Conservation (phyloP, 2,888 invertebrate genomes). For the Smittia aterrima region DNA sequence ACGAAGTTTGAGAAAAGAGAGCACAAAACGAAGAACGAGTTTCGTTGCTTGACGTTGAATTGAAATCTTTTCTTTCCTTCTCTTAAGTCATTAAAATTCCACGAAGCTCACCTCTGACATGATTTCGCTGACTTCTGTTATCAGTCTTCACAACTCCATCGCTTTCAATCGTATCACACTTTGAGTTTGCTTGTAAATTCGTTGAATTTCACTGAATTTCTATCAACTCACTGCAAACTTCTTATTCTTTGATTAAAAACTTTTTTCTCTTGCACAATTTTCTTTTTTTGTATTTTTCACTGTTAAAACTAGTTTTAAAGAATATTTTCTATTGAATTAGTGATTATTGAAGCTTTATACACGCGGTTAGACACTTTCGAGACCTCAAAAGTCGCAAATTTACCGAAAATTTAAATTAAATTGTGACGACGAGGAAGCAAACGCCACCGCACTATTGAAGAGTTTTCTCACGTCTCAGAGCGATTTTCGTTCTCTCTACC, state of each 20-base stretch:
- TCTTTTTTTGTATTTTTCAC: neutral
- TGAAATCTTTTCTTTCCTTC: conserved; percentile 32
- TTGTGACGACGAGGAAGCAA: too few species aligned
- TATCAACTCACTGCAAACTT: neutral
- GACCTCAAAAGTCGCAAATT: neutral
- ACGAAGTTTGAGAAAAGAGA: neutral
- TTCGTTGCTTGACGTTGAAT: conserved; percentile 34
- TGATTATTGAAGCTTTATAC: neutral
- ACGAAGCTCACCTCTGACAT: conserved; percentile 32
- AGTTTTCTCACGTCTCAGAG: too few species aligned
- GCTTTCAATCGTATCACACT: neutral
- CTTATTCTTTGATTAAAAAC: neutral
- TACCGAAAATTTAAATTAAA: neutral
- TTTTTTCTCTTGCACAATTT: neutral
- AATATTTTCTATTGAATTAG: neutral
- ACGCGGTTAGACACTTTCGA: neutral
- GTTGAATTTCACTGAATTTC: neutral
- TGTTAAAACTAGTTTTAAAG: neutral
- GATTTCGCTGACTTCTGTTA: neutral
- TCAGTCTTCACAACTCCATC: neutral
- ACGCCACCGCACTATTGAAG: too few species aligned
- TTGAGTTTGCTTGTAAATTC: neutral
- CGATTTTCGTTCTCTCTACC: too few species aligned
- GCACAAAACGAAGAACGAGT: conserved; percentile 24
- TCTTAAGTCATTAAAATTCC: neutral